A percentile compares a stretch with the other conserved stretches of the same genome.
Evolutionary conservation across 2,113 vertebrate species (phyloP).

Genomic region (Aythya baeri): DNA sequence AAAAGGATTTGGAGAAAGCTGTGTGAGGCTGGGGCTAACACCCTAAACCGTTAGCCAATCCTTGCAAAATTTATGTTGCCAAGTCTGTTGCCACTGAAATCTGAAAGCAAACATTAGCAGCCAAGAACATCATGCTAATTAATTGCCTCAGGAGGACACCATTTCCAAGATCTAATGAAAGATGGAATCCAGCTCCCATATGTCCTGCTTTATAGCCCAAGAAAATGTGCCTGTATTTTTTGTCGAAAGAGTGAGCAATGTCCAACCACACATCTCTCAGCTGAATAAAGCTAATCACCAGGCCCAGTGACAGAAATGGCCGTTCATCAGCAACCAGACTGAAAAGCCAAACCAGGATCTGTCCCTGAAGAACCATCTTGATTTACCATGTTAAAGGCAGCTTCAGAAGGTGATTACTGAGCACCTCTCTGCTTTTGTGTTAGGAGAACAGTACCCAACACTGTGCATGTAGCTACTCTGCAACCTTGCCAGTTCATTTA

Average conservation of each 20-base stretch:
- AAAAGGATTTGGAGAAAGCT: not conserved
- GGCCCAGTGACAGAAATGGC: not conserved
- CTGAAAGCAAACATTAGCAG: conserved; percentile 56
- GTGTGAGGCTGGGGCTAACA: not conserved
- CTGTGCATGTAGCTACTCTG: not conserved
- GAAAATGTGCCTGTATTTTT: not conserved
- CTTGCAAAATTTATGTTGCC: conserved; percentile 13
- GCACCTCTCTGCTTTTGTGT: not conserved
- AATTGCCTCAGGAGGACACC: conserved; percentile 38
- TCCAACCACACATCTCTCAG: not conserved
- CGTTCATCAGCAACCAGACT: not conserved
- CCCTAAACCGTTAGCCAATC: not conserved
- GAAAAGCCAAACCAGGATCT: not conserved
- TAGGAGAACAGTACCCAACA: not conserved
- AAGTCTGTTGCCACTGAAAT: conserved; percentile 36
- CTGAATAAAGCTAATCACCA: not conserved
- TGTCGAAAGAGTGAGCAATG: conserved; percentile 13
- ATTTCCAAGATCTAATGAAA: conserved; percentile 46
- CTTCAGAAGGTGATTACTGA: not conserved
- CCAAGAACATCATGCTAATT: conserved; percentile 47
- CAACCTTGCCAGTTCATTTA: not conserved
- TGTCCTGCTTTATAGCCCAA: conserved; percentile 22
- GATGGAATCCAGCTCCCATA: conserved; percentile 21
- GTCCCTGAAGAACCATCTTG: not conserved
- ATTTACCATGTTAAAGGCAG: not conserved